Base-by-base conservation (phyloP, 1,140 invertebrate species). In the Microplitis demolitor region DNA sequence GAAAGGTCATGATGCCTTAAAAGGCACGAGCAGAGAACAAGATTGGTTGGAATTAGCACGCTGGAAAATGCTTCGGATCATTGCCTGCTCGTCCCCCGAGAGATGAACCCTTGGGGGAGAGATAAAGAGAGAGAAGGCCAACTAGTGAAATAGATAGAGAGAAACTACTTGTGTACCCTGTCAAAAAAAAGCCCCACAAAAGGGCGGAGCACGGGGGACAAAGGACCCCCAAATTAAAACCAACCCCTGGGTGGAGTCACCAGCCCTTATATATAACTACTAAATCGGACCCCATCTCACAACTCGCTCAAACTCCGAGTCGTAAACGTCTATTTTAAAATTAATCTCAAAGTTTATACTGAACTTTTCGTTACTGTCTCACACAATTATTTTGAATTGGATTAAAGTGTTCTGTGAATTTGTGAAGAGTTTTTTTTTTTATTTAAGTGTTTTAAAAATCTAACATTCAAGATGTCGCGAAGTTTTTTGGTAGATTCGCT, bases 401-500 rank as follows among this genome's bases (percentile, higher is more conserved):
- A 11, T 13, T 45, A 67, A 37, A 51, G 54, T 53, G 45, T 54
- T 64, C 50, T 1, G 35, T 71, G 16, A 54, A n/a, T n/a, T 35
- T n/a, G 31, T 50, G 60, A 14, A 70, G 51, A 5, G 14, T 8
- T 31, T 50, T 50, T 54, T 54, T 54, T 54, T 14, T 3, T 34
- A 61, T 39, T 51, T 45, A 45, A 58, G 24, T 24, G 24, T 24
- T 24, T 24, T 24, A 24, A 24, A 24, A 2, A 24, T 24, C 24
- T 24, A 24, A 24, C 24, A 34, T 33, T 35, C 11, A 85, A 87
- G 69, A 94, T 93, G 92, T 93, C 92, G 68, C 89, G 92, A 69
- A 93, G 92, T 66, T 94, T 94, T 79, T 82, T 93, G 58, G 92
- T 94, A 79, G 93, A 94, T 78, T 92, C 92, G 13, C 81, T 94